Base-by-base conservation (phyloP, 2,797 vertebrate species). In the Anas flavirostris region DNA sequence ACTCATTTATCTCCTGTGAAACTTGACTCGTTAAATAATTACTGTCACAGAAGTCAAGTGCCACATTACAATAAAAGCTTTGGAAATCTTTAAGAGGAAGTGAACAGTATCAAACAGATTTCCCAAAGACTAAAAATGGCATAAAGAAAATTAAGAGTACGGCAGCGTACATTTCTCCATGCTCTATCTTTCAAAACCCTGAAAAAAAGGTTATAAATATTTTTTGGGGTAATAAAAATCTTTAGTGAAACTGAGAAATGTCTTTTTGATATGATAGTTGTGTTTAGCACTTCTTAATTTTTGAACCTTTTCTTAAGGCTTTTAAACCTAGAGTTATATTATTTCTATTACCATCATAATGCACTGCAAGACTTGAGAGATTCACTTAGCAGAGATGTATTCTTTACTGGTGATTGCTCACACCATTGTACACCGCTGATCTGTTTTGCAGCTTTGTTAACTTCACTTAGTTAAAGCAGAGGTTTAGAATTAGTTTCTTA, bases 131-230 rank as follows among this genome's bases (percentile, higher is more conserved):
- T 83, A 46, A 79, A 82, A 76, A 78, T 12, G 29, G 4, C 5
- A 48, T 48, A 48, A 23, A 48, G 46, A 48, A 48, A 48, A 48
- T 48, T 48, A 48, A 48, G 46, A 48, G 99, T 99, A 96, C 91
- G 97, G 50, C 46, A 67, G 68, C 87, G 50, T 85, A 53, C 21
- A 1, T 80, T 86, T 86, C 41, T 91, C n/a, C 72, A 46, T 76
- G 60, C n/a, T 55, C 10, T 53, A 58, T 55, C 19, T 79, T 86
- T 10, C 58, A 41, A 35, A 80, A 22, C 46, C 46, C 12, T 48
- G 46, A 48, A 23, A 48, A 48, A 48, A 48, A 48, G 46, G 12
- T 48, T 48, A 12, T 48, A 48, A 48, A 23, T 48, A 23, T 48
- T 48, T 48, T 37, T 64, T 17, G 68, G 74, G 25, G n/a, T 89